These are phyloP conservation scores for Aurelia aurita DNA, from an alignment of 30 jellyfish, hydroid and myxozoan species.

Conservation along the genomic window DNA sequence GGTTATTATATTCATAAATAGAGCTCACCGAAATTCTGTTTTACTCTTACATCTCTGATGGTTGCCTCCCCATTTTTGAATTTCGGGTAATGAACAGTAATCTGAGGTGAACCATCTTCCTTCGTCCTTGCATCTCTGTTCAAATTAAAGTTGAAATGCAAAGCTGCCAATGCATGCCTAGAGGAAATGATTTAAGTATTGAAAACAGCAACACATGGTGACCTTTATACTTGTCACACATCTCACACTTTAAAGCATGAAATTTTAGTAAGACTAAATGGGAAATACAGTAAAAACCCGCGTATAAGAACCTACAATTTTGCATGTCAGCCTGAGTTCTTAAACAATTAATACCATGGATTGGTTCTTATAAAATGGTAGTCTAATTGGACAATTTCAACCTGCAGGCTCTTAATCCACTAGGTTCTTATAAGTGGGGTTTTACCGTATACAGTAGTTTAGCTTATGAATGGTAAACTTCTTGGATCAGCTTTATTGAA, in stretches of 20 bases:
- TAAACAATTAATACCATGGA: too few relatives aligned
- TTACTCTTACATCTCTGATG: slow-evolving; percentile 22
- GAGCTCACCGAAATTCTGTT: slow-evolving; percentile 26
- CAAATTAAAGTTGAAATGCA: slow-evolving; percentile 34
- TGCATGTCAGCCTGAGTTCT: too few relatives aligned
- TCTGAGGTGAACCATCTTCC: slow-evolving; percentile 31
- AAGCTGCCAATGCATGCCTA: slow-evolving; percentile 35
- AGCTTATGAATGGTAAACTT: too few relatives aligned
- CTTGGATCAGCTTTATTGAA: too few relatives aligned
- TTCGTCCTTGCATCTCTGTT: slow-evolving; percentile 9
- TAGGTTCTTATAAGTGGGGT: too few relatives aligned
- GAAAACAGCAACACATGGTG: not conserved
- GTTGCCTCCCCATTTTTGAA: slow-evolving; percentile 65
- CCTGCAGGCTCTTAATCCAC: too few relatives aligned
- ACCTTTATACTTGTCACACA: not conserved
- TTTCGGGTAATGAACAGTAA: slow-evolving; percentile 38
- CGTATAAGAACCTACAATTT: too few relatives aligned
- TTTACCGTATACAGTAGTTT: too few relatives aligned
- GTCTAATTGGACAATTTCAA: too few relatives aligned
- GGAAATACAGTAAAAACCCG: too few relatives aligned
- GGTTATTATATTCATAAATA: too few relatives aligned
- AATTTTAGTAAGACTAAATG: not conserved
- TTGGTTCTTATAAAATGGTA: too few relatives aligned
- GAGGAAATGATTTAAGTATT: not conserved
- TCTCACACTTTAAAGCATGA: not conserved